Evolutionary conservation across 2,113 vertebrate species (phyloP), one percentile per base, ranked within the genome.

Genomic region (Colistium nudipinnis): DNA sequence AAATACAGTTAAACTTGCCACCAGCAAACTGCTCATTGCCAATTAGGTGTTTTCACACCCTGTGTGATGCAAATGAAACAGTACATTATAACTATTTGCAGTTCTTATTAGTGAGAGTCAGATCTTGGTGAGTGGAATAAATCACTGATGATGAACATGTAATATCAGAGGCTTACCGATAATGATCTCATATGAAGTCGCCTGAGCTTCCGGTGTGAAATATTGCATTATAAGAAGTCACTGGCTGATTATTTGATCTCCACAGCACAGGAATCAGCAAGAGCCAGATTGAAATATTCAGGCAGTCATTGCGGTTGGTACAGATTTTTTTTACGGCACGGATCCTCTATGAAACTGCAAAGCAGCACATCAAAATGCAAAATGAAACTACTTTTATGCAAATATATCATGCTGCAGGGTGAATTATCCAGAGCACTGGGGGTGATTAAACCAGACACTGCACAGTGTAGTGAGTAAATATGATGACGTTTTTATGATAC

Each of bases 321-420:
- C 79, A 72, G 69, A 63, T 48, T 75, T 57, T 36, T 67, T 71
- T 80, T 47, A 52, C 51, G 25, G 0, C 13, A 6, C 43, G 70
- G 36, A 36, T 74, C 49, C 45, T 70, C 70, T 11, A 55, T 33
- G 54, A 76, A 76, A 81, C 24, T 64, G 74, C 39, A 51, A 77
- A 74, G 57, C 43, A 55, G 68, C 35, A 52, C 65, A 67, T 76
- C 61, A 68, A 81, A 78, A 82, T 81, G 80, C 62, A 81, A 81
- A 87, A 84, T 7, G 43, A 67, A 84, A 82, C 25, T 74, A 55
- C 71, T 79, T 88, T 84, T 82, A 84, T 88, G 88, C 72, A 86
- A 90, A 88, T 84, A 5, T 4, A 9, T 62, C 6, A 27, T 24
- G 69, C 76, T 62, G 76, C 54, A 19, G 82, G 80, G 76, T 80